Percentiles rank a stretch among this genome's conserved stretches.
Conservation (phyloP, 1,140 invertebrate genomes). For the Brachionus manjavacas region DNA sequence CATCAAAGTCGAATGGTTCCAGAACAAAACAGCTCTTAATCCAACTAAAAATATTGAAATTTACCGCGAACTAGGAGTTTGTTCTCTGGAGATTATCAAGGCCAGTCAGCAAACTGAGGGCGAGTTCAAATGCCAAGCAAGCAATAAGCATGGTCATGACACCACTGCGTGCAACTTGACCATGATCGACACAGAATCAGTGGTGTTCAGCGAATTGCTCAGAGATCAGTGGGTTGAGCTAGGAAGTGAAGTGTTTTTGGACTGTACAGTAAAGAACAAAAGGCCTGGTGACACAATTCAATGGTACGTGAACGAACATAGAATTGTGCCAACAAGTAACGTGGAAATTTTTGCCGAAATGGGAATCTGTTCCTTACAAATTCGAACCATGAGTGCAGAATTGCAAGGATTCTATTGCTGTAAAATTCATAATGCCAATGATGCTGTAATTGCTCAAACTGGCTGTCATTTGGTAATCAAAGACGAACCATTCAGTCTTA, state of each 20-base stretch:
- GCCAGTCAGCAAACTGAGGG: background rate
- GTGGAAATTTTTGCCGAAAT: constrained; percentile 26
- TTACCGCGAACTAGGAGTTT: constrained; percentile 12
- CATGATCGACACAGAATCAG: background rate
- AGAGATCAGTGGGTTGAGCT: background rate
- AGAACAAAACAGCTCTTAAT: background rate
- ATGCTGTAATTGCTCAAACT: background rate
- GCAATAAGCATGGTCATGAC: constrained; percentile 19
- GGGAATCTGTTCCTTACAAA: constrained; percentile 33
- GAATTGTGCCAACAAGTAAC: background rate
- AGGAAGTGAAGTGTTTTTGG: background rate
- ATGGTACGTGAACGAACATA: background rate
- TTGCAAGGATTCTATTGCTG: constrained; percentile 6
- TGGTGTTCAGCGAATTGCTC: background rate
- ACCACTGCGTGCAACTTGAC: background rate
- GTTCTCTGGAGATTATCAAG: constrained; percentile 17
- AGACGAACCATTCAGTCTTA: background rate
- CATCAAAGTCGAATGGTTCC: background rate
- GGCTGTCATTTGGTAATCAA: background rate
- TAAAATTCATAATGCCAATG: background rate
- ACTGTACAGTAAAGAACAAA: constrained; percentile 16
- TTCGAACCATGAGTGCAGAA: background rate
- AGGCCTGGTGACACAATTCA: background rate
- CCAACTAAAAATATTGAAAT: constrained; percentile 35
- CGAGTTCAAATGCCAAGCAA: constrained; percentile 28